Evolutionary conservation across 2,113 vertebrate species (phyloP).

Genomic region (Callipepla squamata): DNA sequence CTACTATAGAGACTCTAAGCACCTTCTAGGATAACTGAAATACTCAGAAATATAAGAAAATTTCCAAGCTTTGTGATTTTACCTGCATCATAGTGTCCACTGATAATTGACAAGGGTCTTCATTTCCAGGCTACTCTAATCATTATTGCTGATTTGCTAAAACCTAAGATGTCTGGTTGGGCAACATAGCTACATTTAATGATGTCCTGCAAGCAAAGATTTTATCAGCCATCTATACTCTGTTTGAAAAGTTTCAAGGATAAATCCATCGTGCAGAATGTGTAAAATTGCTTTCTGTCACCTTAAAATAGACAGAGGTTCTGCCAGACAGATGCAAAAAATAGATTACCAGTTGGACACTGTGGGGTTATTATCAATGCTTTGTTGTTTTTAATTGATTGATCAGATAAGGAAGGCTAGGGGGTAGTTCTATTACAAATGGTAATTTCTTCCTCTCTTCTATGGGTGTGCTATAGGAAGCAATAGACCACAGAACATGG

Average conservation of each 20-base stretch:
- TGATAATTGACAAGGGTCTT: constrained; percentile 17
- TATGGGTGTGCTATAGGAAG: constrained; percentile 64
- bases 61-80: neutral
- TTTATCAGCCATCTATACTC: neutral
- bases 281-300: neutral
- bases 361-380: neutral
- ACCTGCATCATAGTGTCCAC: neutral
- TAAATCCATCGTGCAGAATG: neutral
- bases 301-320: constrained; percentile 8
- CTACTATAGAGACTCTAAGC: rapidly evolving
- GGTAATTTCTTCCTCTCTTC: constrained; percentile 52
- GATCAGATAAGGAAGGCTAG: constrained; percentile 35
- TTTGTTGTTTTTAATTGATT: constrained; percentile 23
- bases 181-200: neutral
- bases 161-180: neutral
- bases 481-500: constrained; percentile 73
- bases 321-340: constrained; percentile 30
- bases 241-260: neutral
- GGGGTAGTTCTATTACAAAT: constrained; percentile 54
- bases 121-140: neutral
- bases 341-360: neutral
- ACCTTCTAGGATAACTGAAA: neutral
- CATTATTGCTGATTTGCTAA: neutral
- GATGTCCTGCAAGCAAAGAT: neutral
- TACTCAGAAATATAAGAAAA: neutral